These are phyloP conservation scores for Caenorhabditis brenneri DNA, from an alignment of 1,140 invertebrate genomes.

Conservation along the genomic window DNA sequence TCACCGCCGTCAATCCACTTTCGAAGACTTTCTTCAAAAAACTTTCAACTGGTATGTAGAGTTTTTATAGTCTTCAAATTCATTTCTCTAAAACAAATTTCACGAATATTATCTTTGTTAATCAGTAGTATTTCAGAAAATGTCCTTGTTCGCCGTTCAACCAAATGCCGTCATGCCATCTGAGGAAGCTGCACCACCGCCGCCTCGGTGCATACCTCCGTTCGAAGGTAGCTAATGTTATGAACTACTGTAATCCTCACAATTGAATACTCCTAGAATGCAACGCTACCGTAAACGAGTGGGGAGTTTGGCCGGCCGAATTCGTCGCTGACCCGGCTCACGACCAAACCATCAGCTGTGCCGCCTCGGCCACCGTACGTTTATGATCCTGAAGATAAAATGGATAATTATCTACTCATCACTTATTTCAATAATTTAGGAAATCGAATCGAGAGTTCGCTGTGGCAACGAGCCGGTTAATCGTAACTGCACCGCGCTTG, in stretches of 20 bases:
- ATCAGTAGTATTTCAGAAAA: background rate
- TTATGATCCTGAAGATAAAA: background rate
- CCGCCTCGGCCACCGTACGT: constrained; percentile 1
- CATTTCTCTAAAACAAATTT: no score
- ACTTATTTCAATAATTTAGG: background rate
- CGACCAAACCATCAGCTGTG: background rate
- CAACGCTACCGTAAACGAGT: constrained; percentile 36
- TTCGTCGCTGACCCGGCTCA: constrained; percentile 7
- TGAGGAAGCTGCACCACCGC: constrained; percentile 6
- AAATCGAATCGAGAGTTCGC: constrained; percentile 48
- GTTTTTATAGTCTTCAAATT: no score
- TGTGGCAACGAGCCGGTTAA: constrained; percentile 21
- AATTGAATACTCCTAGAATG: background rate
- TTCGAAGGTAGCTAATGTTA: background rate
- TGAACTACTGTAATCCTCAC: background rate
- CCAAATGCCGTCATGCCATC: background rate
- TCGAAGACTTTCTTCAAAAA: background rate
- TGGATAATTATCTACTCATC: no score
- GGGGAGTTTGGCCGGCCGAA: constrained; percentile 36
- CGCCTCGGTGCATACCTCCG: constrained; percentile 22
- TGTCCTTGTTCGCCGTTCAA: constrained; percentile 31
- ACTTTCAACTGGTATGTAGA: background rate
- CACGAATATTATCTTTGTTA: no score
- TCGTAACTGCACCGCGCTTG: constrained; percentile 40
- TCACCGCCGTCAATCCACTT: background rate